Base-by-base conservation (phyloP, 1,140 invertebrate genomes). In the Coptotermes formosanus region DNA sequence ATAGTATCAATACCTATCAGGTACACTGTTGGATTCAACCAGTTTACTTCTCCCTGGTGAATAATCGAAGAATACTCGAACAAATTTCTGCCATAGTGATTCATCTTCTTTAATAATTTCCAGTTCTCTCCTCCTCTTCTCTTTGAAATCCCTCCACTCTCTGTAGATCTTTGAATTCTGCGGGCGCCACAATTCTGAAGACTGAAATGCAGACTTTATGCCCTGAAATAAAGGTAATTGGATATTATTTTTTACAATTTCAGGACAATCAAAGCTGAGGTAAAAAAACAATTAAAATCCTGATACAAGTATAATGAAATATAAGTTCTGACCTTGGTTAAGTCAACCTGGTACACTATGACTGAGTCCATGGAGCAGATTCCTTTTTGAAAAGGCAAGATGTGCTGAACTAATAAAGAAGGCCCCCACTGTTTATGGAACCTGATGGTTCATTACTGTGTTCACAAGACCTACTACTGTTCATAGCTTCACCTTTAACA, bases 171-270 rank as follows among this genome's bases (percentile, higher is more conserved):
- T 89, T 6, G 89, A 89, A 88, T 93, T 91, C 2, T 89, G 90
- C 0, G 95, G 95, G 6, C 95, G 95, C 92, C 94, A 95, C 16
- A 92, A 91, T 3, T 90, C 88, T 45, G 91, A 92, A 30, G 93
- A 91, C 32, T 88, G 88, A 69, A 95, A 92, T 0, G 92, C 89
- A 16, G 88, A 88, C 87, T 90, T 90, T 3, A 94, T 85, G 83
- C 4, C n/a, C 64, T 75, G 64, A 30, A 75, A 30, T 30, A 16
- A 75, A 30, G n/a, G n/a, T n/a, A 11, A 9, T 25, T 75, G 2
- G 3, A 19, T 59, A 59, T 59, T 14, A 14, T 75, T 75, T 75
- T 9, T 75, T 75, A 75, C 23, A 85, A 21, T 75, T 12, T 75
- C 19, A 69, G 23, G 8, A 64, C 38, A 75, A 75, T 64, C 7